Percentiles rank a stretch among this genome's conserved stretches.
Evolutionary conservation across 92 coral and sea anemone genomes (phyloP).

Genomic region (Porites evermanni): DNA sequence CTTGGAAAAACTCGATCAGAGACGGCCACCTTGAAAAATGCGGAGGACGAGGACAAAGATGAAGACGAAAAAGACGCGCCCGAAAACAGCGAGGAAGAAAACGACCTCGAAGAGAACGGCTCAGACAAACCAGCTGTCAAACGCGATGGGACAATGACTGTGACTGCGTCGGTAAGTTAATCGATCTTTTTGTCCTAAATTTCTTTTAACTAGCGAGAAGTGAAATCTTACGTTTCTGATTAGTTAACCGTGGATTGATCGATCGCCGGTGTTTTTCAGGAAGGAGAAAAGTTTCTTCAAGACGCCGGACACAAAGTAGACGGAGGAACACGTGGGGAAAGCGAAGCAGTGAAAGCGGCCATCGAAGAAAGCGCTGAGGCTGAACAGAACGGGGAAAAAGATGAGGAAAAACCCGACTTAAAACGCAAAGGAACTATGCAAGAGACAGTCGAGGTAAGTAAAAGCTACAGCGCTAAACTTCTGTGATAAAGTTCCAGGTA

Average conservation of each 20-base stretch:
- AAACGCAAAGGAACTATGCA: constrained; percentile 93
- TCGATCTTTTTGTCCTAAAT: background rate
- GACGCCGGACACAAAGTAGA: constrained; percentile 80
- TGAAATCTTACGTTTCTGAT: too few species aligned
- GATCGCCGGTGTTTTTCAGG: constrained; percentile 59
- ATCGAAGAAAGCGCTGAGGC: constrained; percentile 81
- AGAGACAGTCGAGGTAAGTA: constrained; percentile 85
- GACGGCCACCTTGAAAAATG: constrained; percentile 77
- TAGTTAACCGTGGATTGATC: background rate
- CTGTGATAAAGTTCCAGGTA: constrained; percentile 1
- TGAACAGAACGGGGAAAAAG: constrained; percentile 71
- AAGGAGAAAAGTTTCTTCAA: constrained; percentile 90
- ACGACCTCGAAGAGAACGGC: constrained; percentile 53
- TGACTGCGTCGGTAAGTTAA: constrained; percentile 80
- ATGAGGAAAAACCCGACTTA: constrained; percentile 90
- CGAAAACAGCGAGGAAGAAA: constrained; percentile 45
- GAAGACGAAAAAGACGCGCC: constrained; percentile 43
- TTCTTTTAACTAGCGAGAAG: background rate
- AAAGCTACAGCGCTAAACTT: background rate
- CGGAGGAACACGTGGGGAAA: constrained; percentile 94
- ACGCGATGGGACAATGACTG: constrained; percentile 87
- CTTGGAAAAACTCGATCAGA: constrained; percentile 94
- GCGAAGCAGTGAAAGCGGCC: constrained; percentile 83
- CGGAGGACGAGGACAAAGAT: constrained; percentile 60
- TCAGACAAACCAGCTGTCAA: constrained; percentile 82